Evolutionary conservation across 2,113 vertebrate genomes (phyloP).

Genomic region (Rhinogobius similis): DNA sequence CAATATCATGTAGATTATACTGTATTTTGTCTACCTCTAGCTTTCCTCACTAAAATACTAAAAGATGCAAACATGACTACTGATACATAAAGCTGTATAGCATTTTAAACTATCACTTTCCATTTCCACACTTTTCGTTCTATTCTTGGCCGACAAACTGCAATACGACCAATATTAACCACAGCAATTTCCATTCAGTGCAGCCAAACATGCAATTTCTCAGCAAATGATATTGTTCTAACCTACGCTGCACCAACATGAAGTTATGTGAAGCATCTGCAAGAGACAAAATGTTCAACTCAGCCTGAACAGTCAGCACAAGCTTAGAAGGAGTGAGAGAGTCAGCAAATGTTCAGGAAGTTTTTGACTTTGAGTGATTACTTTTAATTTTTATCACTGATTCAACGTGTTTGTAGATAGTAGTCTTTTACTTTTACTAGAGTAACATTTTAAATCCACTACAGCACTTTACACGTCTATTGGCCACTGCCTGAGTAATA

Average conservation of each 20-base stretch:
- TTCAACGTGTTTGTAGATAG: not conserved
- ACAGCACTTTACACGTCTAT: not conserved
- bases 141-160: not conserved
- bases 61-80: no score
- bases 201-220: slow-evolving; percentile 9
- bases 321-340: not conserved
- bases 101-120: not conserved
- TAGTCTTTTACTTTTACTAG: no score
- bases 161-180: slow-evolving; percentile 1
- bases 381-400: not conserved
- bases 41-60: no score
- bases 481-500: no score
- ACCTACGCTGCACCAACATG: not conserved
- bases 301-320: not conserved
- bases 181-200: slow-evolving; percentile 11
- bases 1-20: no score
- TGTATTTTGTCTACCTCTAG: no score
- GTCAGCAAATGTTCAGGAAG: not conserved
- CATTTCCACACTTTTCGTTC: not conserved
- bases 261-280: not conserved
- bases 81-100: no score
- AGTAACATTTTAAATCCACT: not conserved
- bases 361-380: not conserved
- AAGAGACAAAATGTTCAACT: not conserved
- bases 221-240: slow-evolving; percentile 8